Base-by-base conservation (phyloP, 2,113 vertebrate species). In the Synodontis membranacea region DNA sequence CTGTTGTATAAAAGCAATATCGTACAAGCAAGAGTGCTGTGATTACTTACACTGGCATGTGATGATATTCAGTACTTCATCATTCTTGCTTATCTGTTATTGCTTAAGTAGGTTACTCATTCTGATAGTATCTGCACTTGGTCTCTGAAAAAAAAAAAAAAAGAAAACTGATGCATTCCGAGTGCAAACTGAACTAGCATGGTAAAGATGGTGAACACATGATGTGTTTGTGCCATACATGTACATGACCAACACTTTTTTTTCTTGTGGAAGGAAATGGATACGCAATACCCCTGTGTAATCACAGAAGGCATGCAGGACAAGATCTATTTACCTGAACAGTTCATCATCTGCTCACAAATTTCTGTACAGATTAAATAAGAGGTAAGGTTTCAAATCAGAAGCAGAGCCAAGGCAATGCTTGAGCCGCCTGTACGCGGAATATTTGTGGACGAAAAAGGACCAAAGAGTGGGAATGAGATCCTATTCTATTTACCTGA, bases 371-470 rank as follows among this genome's bases (percentile, higher is more conserved):
- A 68, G 15, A 64, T 74, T 54, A 48, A 58, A 79, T 46, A 80
- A 84, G 85, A 84, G 89, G 74, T 91, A 89, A 88, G 48, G 50
- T 94, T 92, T 93, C 92, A 86, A 92, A 93, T 92, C 82, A 91
- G 84, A 78, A 83, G 6, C 70, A 82, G 85, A 78, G 68, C 37
- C 85, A 87, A 81, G 64, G 85, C 82, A 72, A 87, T 88, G 75
- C 84, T 90, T 58, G 48, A 89, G 84, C 68, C 80, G 80, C 74
- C 85, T 87, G 82, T 83, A 88, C 80, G 85, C 58, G 74, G 87
- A 64, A 54, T 87, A 72, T 66, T 12, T n/a, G n/a, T n/a, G n/a
- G n/a, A n/a, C n/a, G n/a, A 50, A 86, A 80, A 85, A 25, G 15
- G 37, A 86, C 68, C 84, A 39, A 83, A 15, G 52, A 84, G 62